A percentile compares a stretch with the other conserved stretches of the same genome.
Conservation (phyloP, 2,113 vertebrate species). For the Calcarius ornatus region DNA sequence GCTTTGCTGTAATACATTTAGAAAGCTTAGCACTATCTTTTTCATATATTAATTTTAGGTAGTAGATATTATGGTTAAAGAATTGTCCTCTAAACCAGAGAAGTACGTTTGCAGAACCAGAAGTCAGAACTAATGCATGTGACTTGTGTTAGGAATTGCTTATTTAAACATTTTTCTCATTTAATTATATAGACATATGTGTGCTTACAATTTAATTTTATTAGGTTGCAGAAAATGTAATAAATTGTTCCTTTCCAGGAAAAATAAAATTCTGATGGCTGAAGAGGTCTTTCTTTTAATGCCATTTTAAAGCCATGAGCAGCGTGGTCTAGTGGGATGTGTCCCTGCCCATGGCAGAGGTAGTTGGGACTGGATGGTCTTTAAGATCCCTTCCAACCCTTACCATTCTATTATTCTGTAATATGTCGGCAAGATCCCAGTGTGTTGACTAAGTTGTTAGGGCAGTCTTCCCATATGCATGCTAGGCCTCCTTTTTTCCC, state of each 20-base stretch:
- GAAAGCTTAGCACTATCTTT: background rate
- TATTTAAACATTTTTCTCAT: background rate
- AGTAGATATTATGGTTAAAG: background rate
- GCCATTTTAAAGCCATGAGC: background rate
- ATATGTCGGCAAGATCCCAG: background rate
- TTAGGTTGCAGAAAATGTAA: background rate
- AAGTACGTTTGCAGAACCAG: background rate
- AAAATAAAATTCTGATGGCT: background rate
- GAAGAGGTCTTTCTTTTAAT: background rate
- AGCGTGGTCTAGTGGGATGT: fast-evolving
- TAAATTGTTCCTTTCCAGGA: background rate
- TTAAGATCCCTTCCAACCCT: background rate
- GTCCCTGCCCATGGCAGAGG: background rate
- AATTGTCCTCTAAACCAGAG: background rate
- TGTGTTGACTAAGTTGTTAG: background rate
- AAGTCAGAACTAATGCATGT: background rate
- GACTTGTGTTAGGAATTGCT: background rate
- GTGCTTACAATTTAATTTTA: background rate
- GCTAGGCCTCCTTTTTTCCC: background rate
- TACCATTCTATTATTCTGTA: background rate
- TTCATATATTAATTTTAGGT: background rate
- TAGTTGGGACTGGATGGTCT: background rate
- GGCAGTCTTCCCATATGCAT: background rate
- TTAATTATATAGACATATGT: background rate
- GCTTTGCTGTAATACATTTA: background rate